Percentiles rank a stretch among this genome's conserved stretches.
phyloP scores from a whole-genome alignment of 2,797 vertebrate genomes.

The Gallirallus australis region DNA sequence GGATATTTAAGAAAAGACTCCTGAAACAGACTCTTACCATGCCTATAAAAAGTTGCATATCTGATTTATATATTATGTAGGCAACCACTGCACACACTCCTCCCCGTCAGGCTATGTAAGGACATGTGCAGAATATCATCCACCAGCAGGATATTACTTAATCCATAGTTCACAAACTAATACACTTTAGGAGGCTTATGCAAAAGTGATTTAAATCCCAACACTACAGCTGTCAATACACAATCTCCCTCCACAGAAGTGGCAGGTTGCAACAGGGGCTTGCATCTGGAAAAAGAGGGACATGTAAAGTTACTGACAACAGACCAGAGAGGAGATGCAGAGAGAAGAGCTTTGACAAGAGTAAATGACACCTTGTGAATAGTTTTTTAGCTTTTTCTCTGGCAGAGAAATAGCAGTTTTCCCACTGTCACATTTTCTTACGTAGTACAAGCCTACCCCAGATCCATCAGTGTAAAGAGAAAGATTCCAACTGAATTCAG shows the following conservation, averaged over 20 bases:
- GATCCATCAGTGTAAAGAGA: background rate
- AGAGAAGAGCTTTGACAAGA: background rate
- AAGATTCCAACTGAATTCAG: background rate
- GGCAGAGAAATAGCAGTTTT: background rate
- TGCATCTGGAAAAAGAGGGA: background rate
- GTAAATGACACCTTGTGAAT: background rate
- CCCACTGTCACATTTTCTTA: background rate
- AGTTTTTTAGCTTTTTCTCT: background rate
- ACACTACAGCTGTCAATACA: background rate
- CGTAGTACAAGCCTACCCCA: background rate
- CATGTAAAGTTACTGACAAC: background rate
- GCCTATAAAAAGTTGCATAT: background rate
- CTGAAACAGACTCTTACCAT: background rate
- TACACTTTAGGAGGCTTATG: background rate
- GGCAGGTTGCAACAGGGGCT: background rate
- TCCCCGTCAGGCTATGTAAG: background rate
- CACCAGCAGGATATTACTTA: background rate
- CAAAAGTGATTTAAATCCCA: background rate
- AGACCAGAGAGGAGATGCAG: background rate
- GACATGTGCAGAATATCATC: background rate
- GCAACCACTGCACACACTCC: background rate
- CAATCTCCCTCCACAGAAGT: background rate
- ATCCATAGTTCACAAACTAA: background rate
- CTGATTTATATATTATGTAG: background rate
- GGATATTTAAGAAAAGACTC: background rate